A percentile compares a stretch with the other conserved stretches of the same genome.
These are phyloP conservation scores for Tetranychus piercei DNA, from an alignment of 2,888 invertebrate genomes.

Conservation along the genomic window DNA sequence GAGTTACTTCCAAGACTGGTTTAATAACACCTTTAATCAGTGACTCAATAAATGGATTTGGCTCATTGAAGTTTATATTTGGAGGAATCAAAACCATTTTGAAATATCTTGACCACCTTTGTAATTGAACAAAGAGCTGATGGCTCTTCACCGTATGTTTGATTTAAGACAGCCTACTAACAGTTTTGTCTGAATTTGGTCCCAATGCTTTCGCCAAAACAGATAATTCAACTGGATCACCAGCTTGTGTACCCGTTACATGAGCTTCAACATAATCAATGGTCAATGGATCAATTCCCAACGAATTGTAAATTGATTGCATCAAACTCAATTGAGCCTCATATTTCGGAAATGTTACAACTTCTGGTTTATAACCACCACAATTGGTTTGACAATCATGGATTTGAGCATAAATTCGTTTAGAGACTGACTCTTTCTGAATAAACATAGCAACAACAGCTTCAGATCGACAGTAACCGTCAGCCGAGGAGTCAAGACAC, in stretches of 20 bases:
- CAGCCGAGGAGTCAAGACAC: too few relatives aligned
- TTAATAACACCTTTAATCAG: conserved; percentile 40
- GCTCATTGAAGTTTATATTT: conserved; percentile 36
- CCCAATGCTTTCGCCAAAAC: background rate
- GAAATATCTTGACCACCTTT: conserved; percentile 39
- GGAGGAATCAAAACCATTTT: too few relatives aligned
- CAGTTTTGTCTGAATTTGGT: conserved; percentile 42
- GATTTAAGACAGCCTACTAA: conserved; percentile 39
- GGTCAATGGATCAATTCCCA: conserved; percentile 33
- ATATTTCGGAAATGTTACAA: conserved; percentile 67
- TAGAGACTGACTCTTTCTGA: conserved; percentile 51
- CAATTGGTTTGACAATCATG: conserved; percentile 75
- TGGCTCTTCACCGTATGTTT: conserved; percentile 40
- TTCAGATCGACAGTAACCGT: too few relatives aligned
- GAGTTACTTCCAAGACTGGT: conserved; percentile 30
- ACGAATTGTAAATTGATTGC: conserved; percentile 19
- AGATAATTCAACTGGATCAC: conserved; percentile 7
- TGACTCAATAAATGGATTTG: conserved; percentile 38
- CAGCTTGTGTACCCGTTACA: conserved; percentile 48
- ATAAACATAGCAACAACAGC: conserved; percentile 48
- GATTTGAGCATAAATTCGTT: conserved; percentile 54
- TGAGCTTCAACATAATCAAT: conserved; percentile 40
- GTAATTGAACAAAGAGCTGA: conserved; percentile 35
- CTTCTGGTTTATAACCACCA: conserved; percentile 77
- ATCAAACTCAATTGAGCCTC: conserved; percentile 48